Conservation (phyloP, 2,113 vertebrate genomes). For the Sorex araneus region DNA sequence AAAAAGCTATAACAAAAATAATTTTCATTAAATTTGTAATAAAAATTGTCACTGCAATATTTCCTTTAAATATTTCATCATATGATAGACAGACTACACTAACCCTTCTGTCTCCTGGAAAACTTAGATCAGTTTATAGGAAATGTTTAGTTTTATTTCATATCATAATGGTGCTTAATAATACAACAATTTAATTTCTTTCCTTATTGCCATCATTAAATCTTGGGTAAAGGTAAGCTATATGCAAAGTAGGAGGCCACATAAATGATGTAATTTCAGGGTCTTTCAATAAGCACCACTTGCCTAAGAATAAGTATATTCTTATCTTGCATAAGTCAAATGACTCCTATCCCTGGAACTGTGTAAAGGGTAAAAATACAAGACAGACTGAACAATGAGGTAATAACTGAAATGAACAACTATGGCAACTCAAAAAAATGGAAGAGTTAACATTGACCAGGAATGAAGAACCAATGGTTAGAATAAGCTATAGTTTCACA, state of each 20-base stretch:
- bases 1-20: too few relatives aligned
- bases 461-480: not conserved
- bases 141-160: constrained; percentile 38
- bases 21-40: too few relatives aligned
- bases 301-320: not conserved
- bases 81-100: not conserved
- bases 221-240: not conserved
- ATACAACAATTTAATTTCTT: not conserved
- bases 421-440: not conserved
- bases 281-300: not conserved
- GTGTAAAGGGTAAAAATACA: not conserved
- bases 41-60: not conserved
- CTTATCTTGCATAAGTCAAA: not conserved
- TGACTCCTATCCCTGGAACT: not conserved
- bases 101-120: constrained; percentile 3
- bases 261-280: not conserved
- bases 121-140: not conserved
- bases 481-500: not conserved
- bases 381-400: not conserved
- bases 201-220: not conserved
- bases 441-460: not conserved
- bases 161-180: not conserved
- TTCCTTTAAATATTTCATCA: not conserved
- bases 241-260: constrained; percentile 13
- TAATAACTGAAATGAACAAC: not conserved